phyloP scores from a whole-genome alignment of 2,888 invertebrate species.

The Flexamia atlantica region DNA sequence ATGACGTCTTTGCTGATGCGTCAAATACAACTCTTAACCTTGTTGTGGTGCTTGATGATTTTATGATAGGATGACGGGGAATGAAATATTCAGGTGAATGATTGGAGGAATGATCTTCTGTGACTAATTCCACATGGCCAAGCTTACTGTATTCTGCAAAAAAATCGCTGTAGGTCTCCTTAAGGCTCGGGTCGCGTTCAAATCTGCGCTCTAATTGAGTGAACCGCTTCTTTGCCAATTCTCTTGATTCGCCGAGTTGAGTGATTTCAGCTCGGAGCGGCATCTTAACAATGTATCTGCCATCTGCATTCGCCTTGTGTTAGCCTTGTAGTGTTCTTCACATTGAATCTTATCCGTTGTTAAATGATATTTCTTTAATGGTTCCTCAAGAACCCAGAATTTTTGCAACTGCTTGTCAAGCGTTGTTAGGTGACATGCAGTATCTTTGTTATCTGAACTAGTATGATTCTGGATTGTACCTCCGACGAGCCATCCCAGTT shows the following conservation, averaged over 20 bases:
- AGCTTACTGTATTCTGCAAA: background rate
- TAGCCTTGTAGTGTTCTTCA: conserved; percentile 24
- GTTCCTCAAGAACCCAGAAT: conserved; percentile 40
- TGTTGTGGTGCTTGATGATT: conserved; percentile 44
- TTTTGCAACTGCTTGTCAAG: conserved; percentile 12
- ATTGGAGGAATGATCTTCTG: background rate
- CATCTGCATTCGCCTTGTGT: conserved; percentile 23
- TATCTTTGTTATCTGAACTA: background rate
- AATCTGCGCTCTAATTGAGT: conserved; percentile 1
- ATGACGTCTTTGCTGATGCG: conserved; percentile 21
- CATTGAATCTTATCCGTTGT: background rate
- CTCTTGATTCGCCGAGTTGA: conserved; percentile 20
- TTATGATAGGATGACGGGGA: conserved; percentile 24
- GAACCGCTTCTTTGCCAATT: conserved; percentile 4
- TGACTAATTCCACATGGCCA: conserved; percentile 29
- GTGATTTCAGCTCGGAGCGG: background rate
- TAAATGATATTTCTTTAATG: background rate
- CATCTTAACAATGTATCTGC: background rate
- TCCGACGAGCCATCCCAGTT: conserved; percentile 41
- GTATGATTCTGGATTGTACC: background rate
- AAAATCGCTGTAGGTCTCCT: conserved; percentile 13
- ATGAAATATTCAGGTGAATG: background rate
- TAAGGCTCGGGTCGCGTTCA: background rate
- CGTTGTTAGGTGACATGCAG: background rate
- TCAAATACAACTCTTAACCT: conserved; percentile 53